phyloP scores from a whole-genome alignment of 2,113 vertebrate species.

The Myiopsitta monachus region DNA sequence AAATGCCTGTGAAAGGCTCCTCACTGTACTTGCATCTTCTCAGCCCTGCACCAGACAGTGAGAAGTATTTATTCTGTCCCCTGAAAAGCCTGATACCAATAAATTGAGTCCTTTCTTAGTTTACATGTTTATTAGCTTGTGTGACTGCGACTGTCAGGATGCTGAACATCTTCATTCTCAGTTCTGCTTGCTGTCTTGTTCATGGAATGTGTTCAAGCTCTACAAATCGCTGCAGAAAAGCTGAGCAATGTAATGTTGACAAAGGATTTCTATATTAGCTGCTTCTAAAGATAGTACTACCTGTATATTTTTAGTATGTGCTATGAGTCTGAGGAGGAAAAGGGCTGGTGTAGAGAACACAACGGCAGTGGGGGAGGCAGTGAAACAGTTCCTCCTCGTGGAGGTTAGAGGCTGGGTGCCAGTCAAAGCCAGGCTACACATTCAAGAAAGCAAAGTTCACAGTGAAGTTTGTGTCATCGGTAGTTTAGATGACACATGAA shows the following conservation, averaged over 20 bases:
- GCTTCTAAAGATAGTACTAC: background rate
- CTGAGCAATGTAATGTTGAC: background rate
- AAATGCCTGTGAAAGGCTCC: background rate
- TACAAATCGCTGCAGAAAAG: background rate
- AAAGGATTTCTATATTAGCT: background rate
- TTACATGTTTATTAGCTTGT: background rate
- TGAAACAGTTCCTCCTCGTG: background rate
- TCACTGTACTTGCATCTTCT: background rate
- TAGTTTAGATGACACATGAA: background rate
- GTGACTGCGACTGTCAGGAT: background rate
- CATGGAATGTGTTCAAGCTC: background rate
- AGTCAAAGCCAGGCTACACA: background rate
- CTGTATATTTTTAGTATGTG: background rate
- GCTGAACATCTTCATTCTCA: background rate
- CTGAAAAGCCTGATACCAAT: background rate
- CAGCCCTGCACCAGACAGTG: background rate
- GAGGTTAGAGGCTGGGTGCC: background rate
- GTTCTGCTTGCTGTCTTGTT: background rate
- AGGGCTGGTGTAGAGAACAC: background rate
- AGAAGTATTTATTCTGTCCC: background rate
- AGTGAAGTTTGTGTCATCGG: background rate
- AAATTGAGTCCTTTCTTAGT: background rate
- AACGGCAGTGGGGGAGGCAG: fast-evolving
- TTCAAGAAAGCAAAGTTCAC: background rate
- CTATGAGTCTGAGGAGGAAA: background rate